These are phyloP conservation scores for Protobothrops mucrosquamatus DNA, from an alignment of 2,113 vertebrate genomes.

Conservation along the genomic window DNA sequence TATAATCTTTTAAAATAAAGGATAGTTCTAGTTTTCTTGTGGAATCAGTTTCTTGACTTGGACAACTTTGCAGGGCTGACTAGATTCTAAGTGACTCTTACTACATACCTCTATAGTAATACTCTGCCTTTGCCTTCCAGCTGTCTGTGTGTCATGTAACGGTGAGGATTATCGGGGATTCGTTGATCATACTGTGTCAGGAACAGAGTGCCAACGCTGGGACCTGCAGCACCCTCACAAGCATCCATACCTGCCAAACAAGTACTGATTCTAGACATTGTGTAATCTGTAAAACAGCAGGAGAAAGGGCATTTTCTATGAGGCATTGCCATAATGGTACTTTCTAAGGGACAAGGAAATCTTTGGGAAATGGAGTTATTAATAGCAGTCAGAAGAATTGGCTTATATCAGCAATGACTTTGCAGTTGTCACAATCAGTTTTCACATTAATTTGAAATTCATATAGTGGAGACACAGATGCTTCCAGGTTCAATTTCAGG, in stretches of 20 bases:
- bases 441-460: not conserved
- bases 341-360: not conserved
- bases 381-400: not conserved
- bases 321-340: not conserved
- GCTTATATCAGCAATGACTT: not conserved
- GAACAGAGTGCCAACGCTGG: conserved; percentile 93
- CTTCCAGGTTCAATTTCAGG: not conserved
- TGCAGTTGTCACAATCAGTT: not conserved
- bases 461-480: not conserved
- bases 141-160: conserved; percentile 86
- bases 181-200: conserved; percentile 83
- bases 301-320: not conserved
- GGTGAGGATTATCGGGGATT: conserved; percentile 91
- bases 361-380: not conserved
- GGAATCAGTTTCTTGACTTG: not conserved
- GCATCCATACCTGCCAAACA: conserved; percentile 89
- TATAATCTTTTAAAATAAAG: not conserved
- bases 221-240: conserved; percentile 90
- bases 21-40: not conserved
- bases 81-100: not conserved
- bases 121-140: conserved; percentile 62
- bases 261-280: conserved; percentile 65
- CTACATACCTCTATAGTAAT: not conserved
- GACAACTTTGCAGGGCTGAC: not conserved
- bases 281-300: not conserved